Conservation (phyloP, 2,797 vertebrate genomes). For the Serranus cabrilla region DNA sequence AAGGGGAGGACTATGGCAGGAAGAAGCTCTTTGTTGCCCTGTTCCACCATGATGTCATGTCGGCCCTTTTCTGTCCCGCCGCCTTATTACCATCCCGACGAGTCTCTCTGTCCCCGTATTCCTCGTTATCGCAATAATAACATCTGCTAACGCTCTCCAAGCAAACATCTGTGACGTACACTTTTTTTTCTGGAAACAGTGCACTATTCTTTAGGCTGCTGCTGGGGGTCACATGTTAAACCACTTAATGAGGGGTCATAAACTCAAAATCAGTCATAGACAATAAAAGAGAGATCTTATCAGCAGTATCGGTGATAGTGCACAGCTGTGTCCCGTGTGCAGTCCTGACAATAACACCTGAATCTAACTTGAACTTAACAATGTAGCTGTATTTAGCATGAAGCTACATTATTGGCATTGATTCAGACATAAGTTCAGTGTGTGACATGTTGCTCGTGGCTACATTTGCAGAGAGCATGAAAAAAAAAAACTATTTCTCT, state of each 20-base stretch:
- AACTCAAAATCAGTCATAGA: constrained; percentile 67
- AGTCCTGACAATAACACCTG: constrained; percentile 34
- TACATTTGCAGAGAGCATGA: constrained; percentile 31
- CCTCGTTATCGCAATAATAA: constrained; percentile 63
- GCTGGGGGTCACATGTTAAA: constrained; percentile 63
- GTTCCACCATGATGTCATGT: constrained; percentile 80
- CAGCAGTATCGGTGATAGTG: constrained; percentile 24
- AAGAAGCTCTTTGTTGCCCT: constrained; percentile 82
- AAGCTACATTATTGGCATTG: not conserved
- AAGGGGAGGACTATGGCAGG: constrained; percentile 82
- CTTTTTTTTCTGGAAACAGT: constrained; percentile 52
- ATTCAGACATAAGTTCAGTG: constrained; percentile 4
- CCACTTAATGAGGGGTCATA: constrained; percentile 64
- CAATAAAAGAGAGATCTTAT: constrained; percentile 71
- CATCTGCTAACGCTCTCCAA: constrained; percentile 66
- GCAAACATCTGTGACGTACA: constrained; percentile 58
- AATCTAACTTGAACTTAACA: constrained; percentile 30
- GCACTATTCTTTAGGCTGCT: constrained; percentile 55
- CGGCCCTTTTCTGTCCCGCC: constrained; percentile 54
- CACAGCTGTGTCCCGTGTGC: constrained; percentile 30
- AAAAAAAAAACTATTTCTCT: constrained; percentile 37
- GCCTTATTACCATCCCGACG: constrained; percentile 51
- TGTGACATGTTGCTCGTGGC: not conserved
- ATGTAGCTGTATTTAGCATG: constrained; percentile 22
- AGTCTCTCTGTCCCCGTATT: constrained; percentile 40